Percentiles rank a stretch among this genome's conserved stretches.
Evolutionary conservation across 1,140 invertebrate species (phyloP).

Genomic region (Drosophila bocki): DNA sequence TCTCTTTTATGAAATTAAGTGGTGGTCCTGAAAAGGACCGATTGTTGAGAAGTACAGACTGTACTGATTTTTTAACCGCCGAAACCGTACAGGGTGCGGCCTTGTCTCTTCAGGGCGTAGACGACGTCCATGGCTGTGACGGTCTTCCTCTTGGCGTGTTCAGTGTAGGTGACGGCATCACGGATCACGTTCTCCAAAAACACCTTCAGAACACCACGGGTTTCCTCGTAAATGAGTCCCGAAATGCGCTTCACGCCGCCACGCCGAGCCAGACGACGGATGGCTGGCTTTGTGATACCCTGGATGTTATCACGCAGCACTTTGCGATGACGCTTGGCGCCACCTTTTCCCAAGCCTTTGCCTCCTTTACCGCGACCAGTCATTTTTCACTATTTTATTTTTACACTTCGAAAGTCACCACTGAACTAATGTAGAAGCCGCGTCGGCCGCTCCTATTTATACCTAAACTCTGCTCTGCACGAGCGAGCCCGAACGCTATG

Average conservation of each 20-base stretch:
- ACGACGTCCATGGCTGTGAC: no score
- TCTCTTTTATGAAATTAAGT: no score
- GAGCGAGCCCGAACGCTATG: no score
- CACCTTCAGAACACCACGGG: conserved; percentile 4
- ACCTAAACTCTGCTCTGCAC: no score
- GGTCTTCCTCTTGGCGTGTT: no score
- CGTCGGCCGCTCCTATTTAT: no score
- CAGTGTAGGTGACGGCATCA: conserved; percentile 14
- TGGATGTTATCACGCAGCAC: conserved; percentile 2
- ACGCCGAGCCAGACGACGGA: background rate
- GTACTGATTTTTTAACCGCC: no score
- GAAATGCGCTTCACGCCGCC: background rate
- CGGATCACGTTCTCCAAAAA: conserved; percentile 10
- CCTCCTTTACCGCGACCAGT: background rate
- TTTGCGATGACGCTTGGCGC: conserved; percentile 3
- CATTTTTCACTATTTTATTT: background rate
- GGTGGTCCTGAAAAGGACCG: no score
- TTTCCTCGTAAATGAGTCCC: background rate
- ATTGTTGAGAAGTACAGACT: no score
- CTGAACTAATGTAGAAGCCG: no score
- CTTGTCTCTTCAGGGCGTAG: no score
- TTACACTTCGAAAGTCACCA: background rate
- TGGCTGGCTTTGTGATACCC: conserved; percentile 2
- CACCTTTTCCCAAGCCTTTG: conserved; percentile 1
- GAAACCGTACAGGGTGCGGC: no score